Percentiles rank a stretch among this genome's conserved stretches.
These are phyloP conservation scores for Proteles cristata DNA, from an alignment of 2,113 vertebrate species.

Conservation along the genomic window DNA sequence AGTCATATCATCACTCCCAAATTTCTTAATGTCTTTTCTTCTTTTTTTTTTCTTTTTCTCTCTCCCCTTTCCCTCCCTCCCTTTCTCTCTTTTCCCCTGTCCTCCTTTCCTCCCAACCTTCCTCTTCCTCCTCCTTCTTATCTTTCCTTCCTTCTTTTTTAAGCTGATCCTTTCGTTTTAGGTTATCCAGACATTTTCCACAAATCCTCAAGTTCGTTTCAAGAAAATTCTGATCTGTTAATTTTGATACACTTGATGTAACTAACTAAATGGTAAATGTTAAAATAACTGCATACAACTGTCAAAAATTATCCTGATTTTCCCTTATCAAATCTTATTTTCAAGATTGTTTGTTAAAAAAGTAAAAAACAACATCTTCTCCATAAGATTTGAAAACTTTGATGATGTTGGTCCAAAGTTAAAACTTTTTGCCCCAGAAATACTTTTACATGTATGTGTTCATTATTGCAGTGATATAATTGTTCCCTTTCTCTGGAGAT, in stretches of 20 bases:
- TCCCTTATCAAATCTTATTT: not conserved
- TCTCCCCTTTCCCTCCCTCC: rapidly evolving
- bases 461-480: not conserved
- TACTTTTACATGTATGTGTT: not conserved
- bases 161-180: not conserved
- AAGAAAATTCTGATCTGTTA: not conserved
- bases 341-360: not conserved
- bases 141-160: not conserved
- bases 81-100: rapidly evolving
- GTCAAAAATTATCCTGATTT: not conserved
- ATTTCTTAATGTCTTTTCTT: not conserved
- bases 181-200: not conserved
- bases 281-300: not conserved
- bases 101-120: not conserved
- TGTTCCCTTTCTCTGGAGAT: not conserved
- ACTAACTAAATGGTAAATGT: not conserved
- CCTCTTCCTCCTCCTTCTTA: too few relatives aligned
- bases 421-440: not conserved
- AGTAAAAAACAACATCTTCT: not conserved
- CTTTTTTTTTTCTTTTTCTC: rapidly evolving
- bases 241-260: not conserved
- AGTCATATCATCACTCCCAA: not conserved
- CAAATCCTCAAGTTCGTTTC: not conserved
- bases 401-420: not conserved
- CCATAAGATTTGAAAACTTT: not conserved